These are phyloP conservation scores for Gavia stellata DNA, from an alignment of 2,113 vertebrate species.

Conservation along the genomic window DNA sequence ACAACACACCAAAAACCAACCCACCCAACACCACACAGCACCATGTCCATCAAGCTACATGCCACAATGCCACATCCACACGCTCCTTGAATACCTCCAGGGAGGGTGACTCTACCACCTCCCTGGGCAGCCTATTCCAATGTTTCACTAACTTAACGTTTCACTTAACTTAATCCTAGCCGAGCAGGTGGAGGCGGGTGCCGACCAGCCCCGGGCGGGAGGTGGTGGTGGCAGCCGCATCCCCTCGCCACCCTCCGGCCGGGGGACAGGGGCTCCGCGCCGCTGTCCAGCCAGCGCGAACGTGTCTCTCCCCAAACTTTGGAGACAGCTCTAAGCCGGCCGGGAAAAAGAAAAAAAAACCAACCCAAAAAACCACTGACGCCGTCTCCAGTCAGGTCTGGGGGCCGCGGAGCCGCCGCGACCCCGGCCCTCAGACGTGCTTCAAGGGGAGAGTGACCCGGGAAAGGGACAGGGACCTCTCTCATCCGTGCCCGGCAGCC, in stretches of 20 bases:
- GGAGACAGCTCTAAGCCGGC: not conserved
- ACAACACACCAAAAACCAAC: too few relatives aligned
- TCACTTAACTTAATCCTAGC: not conserved
- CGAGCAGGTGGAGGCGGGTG: not conserved
- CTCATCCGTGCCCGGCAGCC: not conserved
- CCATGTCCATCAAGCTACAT: too few relatives aligned
- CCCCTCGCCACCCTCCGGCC: too few relatives aligned
- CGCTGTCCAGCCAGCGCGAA: not conserved
- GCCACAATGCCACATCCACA: too few relatives aligned
- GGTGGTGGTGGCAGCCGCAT: not conserved
- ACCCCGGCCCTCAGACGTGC: not conserved
- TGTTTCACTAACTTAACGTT: too few relatives aligned
- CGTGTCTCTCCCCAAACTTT: not conserved
- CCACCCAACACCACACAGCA: too few relatives aligned
- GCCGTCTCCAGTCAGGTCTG: not conserved
- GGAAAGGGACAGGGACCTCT: not conserved
- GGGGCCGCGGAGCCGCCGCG: too few relatives aligned
- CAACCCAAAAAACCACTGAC: not conserved
- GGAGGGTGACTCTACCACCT: too few relatives aligned
- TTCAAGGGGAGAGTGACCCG: accelerated
- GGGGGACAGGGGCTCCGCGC: too few relatives aligned
- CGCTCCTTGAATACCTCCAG: too few relatives aligned
- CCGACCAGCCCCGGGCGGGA: not conserved
- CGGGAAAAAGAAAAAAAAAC: too few relatives aligned
- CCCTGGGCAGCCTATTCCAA: too few relatives aligned